Evolutionary conservation across 1,140 invertebrate genomes (phyloP), one percentile per base, ranked within the genome.

Genomic region (Saxidomus purpurata): DNA sequence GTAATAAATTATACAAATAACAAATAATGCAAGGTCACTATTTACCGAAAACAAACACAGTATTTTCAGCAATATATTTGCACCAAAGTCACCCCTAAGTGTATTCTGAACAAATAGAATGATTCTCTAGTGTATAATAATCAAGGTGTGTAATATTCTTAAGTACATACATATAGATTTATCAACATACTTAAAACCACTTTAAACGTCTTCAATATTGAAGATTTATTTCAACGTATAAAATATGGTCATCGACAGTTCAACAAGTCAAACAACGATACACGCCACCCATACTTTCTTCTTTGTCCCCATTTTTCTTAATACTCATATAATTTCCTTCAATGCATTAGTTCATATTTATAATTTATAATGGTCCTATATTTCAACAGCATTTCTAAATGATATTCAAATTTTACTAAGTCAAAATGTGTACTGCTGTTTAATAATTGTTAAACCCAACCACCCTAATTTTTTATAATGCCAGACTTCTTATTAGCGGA

Each of bases 141-240:
- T 63, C 59, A 63, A 15, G n/a, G n/a, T 63, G 25, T 63, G 8
- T 55, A 28, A 63, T 28, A 63, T 63, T 28, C 59, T 63, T 63
- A 63, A 63, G 59, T 63, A 28, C 28, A n/a, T 63, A 63, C 59
- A 63, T n/a, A 63, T n/a, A n/a, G 59, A 63, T 63, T 63, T 63
- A 63, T 63, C 59, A 63, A 8, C 19, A 25, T 63, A 63, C 59
- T 28, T 28, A 28, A 63, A 63, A 63, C 59, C 59, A 63, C 59
- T 63, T 63, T 28, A 63, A 28, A 63, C 28, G 59, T 63, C 11
- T 25, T 63, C 25, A 63, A 63, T 63, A 63, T 28, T 63, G 59
- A 28, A 63, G 59, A 28, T 63, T 63, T 63, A 63, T 63, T 63
- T 63, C 59, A n/a, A 28, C n/a, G 4, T 63, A 28, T 63, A 28